Evolutionary conservation across 2,888 invertebrate genomes (phyloP).

Genomic region (Tachina fera): DNA sequence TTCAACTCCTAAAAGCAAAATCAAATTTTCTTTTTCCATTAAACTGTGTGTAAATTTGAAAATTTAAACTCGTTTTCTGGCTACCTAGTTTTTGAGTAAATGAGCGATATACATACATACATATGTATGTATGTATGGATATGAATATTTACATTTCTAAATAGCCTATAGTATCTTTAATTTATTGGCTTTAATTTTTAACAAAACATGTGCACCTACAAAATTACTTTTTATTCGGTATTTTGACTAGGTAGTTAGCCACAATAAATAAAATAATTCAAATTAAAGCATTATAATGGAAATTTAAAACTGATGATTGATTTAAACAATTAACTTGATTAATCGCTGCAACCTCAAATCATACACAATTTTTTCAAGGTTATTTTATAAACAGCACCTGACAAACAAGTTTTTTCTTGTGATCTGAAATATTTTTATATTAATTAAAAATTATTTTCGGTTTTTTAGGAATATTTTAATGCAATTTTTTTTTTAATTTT

Average conservation of each 20-base stretch:
- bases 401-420: constrained; percentile 59
- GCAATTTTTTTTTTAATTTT: not conserved
- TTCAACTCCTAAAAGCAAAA: too few relatives aligned
- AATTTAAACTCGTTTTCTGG: too few relatives aligned
- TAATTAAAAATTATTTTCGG: constrained; percentile 35
- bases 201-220: not conserved
- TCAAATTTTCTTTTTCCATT: too few relatives aligned
- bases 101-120: not conserved
- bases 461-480: constrained; percentile 33
- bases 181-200: not conserved
- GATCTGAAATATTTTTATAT: constrained; percentile 44
- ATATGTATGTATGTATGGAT: not conserved
- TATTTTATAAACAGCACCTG: constrained; percentile 38
- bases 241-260: constrained; percentile 42
- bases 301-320: constrained; percentile 63
- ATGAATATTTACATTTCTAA: too few relatives aligned
- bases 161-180: not conserved
- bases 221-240: constrained; percentile 47
- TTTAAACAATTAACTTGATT: constrained; percentile 57
- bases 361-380: constrained; percentile 51
- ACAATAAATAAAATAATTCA: constrained; percentile 44
- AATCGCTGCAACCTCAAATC: constrained; percentile 44
- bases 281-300: constrained; percentile 41
- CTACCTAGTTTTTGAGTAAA: too few relatives aligned
- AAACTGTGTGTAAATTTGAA: too few relatives aligned